Percentiles rank a stretch among this genome's conserved stretches.
phyloP scores from a whole-genome alignment of 2,113 vertebrate genomes.

The Sturnira hondurensis region DNA sequence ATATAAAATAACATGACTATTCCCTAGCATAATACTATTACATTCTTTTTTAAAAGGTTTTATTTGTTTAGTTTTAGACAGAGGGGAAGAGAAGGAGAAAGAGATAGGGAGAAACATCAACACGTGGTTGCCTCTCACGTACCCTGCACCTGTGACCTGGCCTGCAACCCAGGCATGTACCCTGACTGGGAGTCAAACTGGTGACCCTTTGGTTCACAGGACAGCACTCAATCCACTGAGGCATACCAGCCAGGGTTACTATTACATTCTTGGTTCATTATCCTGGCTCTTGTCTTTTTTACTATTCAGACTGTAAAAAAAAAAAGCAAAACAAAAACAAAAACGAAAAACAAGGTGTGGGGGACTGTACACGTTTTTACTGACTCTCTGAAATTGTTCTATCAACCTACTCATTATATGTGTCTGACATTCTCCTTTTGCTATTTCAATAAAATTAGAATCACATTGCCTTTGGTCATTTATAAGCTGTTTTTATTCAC shows the following conservation, averaged over 20 bases:
- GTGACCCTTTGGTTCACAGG: too few relatives aligned
- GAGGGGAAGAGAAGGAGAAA: too few relatives aligned
- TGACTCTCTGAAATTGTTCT: background rate
- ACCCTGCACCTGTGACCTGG: too few relatives aligned
- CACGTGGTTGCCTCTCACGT: too few relatives aligned
- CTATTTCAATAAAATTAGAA: background rate
- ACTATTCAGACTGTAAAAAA: background rate
- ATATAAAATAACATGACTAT: background rate
- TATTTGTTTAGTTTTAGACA: too few relatives aligned
- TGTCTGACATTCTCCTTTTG: background rate
- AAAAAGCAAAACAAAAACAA: background rate
- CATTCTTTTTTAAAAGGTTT: background rate
- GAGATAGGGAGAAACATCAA: too few relatives aligned
- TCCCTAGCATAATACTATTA: background rate
- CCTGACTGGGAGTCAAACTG: too few relatives aligned
- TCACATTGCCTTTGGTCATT: background rate
- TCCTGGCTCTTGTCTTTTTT: background rate
- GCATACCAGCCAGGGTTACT: too few relatives aligned
- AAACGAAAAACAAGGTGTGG: background rate
- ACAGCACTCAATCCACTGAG: too few relatives aligned
- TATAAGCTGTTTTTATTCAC: background rate
- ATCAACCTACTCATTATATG: background rate
- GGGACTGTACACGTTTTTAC: background rate
- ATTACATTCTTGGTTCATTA: background rate
- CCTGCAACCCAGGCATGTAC: too few relatives aligned